phyloP scores from a whole-genome alignment of 2,888 invertebrate species.

The Xestia ashworthii region DNA sequence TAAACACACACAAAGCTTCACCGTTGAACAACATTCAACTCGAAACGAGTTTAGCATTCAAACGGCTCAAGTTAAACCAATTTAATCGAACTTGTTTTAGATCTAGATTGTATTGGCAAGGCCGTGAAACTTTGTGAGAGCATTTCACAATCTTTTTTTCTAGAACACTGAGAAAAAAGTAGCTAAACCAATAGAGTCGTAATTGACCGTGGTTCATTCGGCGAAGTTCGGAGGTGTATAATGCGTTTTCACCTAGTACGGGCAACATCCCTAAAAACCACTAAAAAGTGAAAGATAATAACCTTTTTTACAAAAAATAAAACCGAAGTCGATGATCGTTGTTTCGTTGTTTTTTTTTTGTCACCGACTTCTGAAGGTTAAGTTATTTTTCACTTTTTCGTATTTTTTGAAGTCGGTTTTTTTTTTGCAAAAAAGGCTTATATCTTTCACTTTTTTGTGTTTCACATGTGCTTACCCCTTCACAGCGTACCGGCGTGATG shows the following conservation, averaged over 20 bases:
- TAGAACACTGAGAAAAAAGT: slow-evolving; percentile 35
- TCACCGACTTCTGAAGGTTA: no score
- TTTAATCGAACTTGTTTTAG: slow-evolving; percentile 73
- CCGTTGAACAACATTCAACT: slow-evolving; percentile 77
- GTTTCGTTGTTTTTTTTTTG: no score
- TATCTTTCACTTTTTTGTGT: no score
- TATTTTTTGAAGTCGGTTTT: no score
- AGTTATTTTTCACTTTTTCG: no score
- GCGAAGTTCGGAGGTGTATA: slow-evolving; percentile 18
- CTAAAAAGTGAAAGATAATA: no score
- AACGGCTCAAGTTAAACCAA: slow-evolving; percentile 77
- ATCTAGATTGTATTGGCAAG: slow-evolving; percentile 71
- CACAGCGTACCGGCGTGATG: no score
- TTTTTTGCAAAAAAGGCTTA: no score
- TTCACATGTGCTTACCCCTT: no score
- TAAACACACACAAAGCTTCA: slow-evolving; percentile 78
- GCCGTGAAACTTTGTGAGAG: slow-evolving; percentile 57
- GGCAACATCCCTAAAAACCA: slow-evolving; percentile 18
- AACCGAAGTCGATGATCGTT: no score
- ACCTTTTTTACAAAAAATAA: no score
- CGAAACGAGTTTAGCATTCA: slow-evolving; percentile 76
- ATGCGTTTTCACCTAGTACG: slow-evolving; percentile 29
- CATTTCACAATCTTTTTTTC: slow-evolving; percentile 45
- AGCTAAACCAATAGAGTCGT: slow-evolving; percentile 36
- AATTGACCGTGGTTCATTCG: slow-evolving; percentile 37